Evolutionary conservation across 1,140 invertebrate genomes (phyloP).

Genomic region (Lucilia sericata): DNA sequence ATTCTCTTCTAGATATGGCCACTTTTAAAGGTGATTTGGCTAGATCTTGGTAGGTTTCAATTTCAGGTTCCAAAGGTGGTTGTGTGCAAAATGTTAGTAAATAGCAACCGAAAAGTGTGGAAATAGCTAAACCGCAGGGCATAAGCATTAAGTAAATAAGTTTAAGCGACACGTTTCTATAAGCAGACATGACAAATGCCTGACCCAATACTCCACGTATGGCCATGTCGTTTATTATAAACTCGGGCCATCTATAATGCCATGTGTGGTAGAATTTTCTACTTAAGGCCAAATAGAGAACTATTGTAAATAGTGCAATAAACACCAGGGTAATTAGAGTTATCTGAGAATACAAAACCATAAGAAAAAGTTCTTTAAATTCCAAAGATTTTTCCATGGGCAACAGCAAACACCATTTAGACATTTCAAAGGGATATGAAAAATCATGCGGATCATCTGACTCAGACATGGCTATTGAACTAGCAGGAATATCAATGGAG

Average conservation of each 20-base stretch:
- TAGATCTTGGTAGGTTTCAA: not conserved
- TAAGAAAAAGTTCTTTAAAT: not conserved
- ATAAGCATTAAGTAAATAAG: not conserved
- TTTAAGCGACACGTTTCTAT: not conserved
- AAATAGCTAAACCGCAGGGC: not conserved
- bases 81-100: not conserved
- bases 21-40: not conserved
- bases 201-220: not conserved
- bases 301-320: not conserved
- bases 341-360: not conserved
- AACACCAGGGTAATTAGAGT: not conserved
- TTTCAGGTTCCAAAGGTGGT: not conserved
- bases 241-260: not conserved
- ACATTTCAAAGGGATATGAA: constrained; percentile 11
- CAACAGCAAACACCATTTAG: not conserved
- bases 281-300: not conserved
- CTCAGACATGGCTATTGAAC: not conserved
- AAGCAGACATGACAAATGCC: not conserved
- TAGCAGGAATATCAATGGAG: not conserved
- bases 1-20: not conserved
- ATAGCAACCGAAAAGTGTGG: not conserved
- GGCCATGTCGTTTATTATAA: not conserved
- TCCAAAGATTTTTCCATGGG: not conserved
- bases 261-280: too few relatives aligned
- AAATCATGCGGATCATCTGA: constrained; percentile 16